phyloP scores from a whole-genome alignment of 2,797 vertebrate species.

The Calcarius lapponicus region DNA sequence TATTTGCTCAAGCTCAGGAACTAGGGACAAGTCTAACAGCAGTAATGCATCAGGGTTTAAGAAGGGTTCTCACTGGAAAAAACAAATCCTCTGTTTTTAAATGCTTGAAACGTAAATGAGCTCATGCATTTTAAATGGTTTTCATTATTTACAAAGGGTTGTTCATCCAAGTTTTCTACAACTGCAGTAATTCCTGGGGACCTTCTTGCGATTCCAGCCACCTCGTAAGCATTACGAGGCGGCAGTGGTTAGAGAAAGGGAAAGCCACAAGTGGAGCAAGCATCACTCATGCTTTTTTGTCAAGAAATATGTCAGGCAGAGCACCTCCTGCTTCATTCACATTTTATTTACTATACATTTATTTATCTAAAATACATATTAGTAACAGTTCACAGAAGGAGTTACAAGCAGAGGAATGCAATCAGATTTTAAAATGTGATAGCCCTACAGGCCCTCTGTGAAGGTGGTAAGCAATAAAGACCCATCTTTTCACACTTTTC shows the following conservation, averaged over 20 bases:
- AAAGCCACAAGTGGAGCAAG: not conserved
- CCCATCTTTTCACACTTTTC: not conserved
- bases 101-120: not conserved
- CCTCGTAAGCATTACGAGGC: not conserved
- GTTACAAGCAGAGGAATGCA: not conserved
- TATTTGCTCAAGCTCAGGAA: not conserved
- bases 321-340: not conserved
- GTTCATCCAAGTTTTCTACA: not conserved
- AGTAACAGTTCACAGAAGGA: not conserved
- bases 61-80: not conserved
- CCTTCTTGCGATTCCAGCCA: not conserved
- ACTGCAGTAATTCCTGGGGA: not conserved
- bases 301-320: not conserved
- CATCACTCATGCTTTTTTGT: not conserved
- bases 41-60: not conserved
- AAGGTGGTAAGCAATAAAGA: not conserved
- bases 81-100: not conserved
- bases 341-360: constrained; percentile 37
- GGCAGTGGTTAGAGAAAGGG: not conserved
- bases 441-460: not conserved
- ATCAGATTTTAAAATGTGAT: not conserved
- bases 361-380: not conserved
- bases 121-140: not conserved
- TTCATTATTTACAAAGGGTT: not conserved
- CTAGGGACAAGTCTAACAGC: not conserved